Percentiles rank a stretch among this genome's conserved stretches.
phyloP scores from a whole-genome alignment of 2,113 vertebrate species.

The Cryptotis parvus region DNA sequence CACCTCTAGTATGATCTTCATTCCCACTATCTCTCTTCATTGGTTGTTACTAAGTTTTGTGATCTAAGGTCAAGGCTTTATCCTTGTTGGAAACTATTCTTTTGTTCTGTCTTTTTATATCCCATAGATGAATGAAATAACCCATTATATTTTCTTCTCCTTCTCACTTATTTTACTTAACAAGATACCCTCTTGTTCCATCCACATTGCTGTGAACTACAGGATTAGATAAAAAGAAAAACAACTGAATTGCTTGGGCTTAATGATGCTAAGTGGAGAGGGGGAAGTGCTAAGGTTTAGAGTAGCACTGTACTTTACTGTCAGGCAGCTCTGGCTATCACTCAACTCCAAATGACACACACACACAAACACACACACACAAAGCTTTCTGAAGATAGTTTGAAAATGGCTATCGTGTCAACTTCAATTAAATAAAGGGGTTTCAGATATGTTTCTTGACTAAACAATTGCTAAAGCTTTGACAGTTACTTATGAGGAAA shows the following conservation, averaged over 20 bases:
- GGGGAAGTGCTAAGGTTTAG: background rate
- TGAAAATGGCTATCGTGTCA: background rate
- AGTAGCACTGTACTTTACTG: background rate
- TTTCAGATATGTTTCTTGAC: conserved; percentile 7
- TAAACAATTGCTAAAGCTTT: conserved; percentile 35
- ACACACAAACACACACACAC: background rate
- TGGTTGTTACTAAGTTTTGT: no score
- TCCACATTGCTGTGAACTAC: no score
- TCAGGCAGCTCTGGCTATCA: background rate
- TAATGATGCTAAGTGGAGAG: background rate
- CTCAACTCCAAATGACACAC: background rate
- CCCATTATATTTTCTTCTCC: no score
- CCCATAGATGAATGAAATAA: no score
- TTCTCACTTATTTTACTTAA: no score
- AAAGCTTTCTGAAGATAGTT: conserved; percentile 6
- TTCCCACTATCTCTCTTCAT: no score
- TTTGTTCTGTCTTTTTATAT: no score
- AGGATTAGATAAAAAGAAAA: no score
- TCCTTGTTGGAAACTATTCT: no score
- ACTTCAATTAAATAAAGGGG: background rate
- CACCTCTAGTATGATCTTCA: no score
- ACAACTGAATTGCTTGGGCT: background rate
- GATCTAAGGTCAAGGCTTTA: no score
- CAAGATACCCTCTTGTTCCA: no score
- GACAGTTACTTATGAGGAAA: background rate